A percentile compares a stretch with the other conserved stretches of the same genome.
Evolutionary conservation across 2,888 invertebrate species (phyloP).

Genomic region (Lithophane semibrunnea): DNA sequence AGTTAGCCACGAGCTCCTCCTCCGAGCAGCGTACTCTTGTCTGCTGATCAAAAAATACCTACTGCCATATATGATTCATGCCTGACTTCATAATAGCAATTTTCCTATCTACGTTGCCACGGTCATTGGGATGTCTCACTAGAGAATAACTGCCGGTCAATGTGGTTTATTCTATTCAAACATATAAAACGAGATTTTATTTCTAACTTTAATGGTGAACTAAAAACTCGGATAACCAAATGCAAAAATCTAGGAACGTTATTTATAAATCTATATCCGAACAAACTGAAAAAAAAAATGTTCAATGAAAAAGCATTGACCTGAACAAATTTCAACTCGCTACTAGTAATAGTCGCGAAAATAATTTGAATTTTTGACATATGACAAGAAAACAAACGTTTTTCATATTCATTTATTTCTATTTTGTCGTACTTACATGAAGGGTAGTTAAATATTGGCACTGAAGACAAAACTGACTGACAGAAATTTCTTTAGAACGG

Average conservation of each 20-base stretch:
- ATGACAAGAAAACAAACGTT: constrained; percentile 46
- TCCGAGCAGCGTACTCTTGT: neutral
- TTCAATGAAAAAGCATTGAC: constrained; percentile 39
- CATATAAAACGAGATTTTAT: neutral
- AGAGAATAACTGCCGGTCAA: neutral
- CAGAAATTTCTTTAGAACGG: constrained; percentile 43
- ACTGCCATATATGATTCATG: neutral
- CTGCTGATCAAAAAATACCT: neutral
- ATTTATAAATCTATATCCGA: neutral
- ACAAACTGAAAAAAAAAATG: constrained; percentile 9
- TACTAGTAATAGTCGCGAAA: constrained; percentile 17
- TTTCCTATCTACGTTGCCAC: neutral
- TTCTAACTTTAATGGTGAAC: neutral
- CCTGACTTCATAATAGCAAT: neutral
- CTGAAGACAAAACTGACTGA: constrained; percentile 49
- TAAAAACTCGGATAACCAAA: neutral
- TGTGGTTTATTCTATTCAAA: neutral
- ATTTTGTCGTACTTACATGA: constrained; percentile 23
- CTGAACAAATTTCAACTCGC: constrained; percentile 31
- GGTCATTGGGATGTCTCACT: neutral
- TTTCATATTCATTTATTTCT: constrained; percentile 23
- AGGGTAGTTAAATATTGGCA: constrained; percentile 24
- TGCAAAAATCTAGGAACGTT: neutral
- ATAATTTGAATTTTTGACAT: constrained; percentile 52
- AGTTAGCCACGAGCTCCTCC: no score